Base-by-base conservation (phyloP, 1,140 invertebrate genomes). In the Heliconius congener region DNA sequence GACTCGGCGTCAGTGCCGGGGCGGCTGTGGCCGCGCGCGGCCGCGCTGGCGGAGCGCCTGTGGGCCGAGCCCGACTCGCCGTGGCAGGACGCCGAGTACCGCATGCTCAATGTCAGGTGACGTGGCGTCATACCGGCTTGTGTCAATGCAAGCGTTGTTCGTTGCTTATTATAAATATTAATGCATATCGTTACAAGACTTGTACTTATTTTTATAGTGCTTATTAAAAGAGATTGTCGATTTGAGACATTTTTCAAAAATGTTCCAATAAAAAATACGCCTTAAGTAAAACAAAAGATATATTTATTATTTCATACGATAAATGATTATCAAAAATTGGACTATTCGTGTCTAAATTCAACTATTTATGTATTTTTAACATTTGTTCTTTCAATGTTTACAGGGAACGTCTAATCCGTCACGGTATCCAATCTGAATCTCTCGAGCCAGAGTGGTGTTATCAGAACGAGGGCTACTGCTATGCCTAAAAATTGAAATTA, bases 401-500 rank as follows among this genome's bases (percentile, higher is more conserved):
- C 85, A 96, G 97, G 19, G 96, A 98, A 82, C 95, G 97, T 79
- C 87, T 98, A 18, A 95, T 97, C 0, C 91, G 96, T 79, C 94
- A 96, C 84, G 97, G 97, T 9, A 95, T 98, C 52, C 81, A 95
- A 27, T 95, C 97, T 0, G 97, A 98, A 82, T 95, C 96, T 1
- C 83, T 98, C 37, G 95, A 98, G 88, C 98, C 98, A 0, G 96
- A 97, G 88, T 98, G 97, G 97, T 98, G 98, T 88, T 93, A 96
- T 81, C 97, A 98, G 86, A 97, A 98, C 89, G 96, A 97, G 93
- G 96, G 96, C 60, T 92, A 95, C 79, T 98, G 97, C 78, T 87
- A 94, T 34, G 80, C 52, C 52, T 83, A 76, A 74, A 23, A 27
- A 52, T 30, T 83, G 71, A 77, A 60, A 4, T 3, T 60, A 3